A percentile compares a stretch with the other conserved stretches of the same genome.
These are phyloP conservation scores for Hormaphis cornu DNA, from an alignment of 1,140 invertebrate genomes.

Conservation along the genomic window DNA sequence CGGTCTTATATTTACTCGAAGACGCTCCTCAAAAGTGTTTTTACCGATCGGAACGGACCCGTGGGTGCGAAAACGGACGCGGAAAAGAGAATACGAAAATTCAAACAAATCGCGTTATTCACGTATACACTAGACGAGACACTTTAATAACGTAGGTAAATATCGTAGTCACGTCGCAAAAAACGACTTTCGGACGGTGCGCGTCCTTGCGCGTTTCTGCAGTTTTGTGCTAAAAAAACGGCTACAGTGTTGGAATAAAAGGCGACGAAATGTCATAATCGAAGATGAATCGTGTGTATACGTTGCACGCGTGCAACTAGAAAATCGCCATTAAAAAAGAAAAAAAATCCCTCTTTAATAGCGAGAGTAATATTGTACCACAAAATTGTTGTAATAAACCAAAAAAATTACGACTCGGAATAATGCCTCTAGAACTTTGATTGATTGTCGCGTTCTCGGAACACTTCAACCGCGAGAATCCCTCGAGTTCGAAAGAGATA, in stretches of 20 bases:
- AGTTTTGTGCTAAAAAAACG: neutral
- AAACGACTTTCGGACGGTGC: too few species aligned
- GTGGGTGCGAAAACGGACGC: neutral
- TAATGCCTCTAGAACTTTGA: neutral
- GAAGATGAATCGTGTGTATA: slow-evolving; percentile 17
- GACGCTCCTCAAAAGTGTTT: neutral
- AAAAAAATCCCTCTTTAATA: neutral
- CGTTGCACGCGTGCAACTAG: neutral
- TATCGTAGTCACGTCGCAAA: too few species aligned
- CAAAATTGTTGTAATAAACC: neutral
- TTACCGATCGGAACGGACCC: neutral
- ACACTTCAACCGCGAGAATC: neutral
- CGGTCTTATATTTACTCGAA: slow-evolving; percentile 1
- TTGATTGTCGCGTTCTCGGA: slow-evolving; percentile 3
- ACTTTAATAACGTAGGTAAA: too few species aligned
- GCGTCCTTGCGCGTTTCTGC: too few species aligned
- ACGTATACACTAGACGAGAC: too few species aligned
- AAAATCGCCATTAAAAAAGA: neutral
- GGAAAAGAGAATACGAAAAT: neutral
- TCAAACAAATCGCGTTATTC: too few species aligned
- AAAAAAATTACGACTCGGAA: slow-evolving; percentile 18
- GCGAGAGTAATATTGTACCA: too few species aligned
- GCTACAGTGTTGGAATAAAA: neutral
- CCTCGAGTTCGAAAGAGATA: neutral
- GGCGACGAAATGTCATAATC: slow-evolving; percentile 10